These are phyloP conservation scores for Hemicentrotus pulcherrimus DNA, from an alignment of 35 echinoderm and acorn worm species.

Conservation along the genomic window DNA sequence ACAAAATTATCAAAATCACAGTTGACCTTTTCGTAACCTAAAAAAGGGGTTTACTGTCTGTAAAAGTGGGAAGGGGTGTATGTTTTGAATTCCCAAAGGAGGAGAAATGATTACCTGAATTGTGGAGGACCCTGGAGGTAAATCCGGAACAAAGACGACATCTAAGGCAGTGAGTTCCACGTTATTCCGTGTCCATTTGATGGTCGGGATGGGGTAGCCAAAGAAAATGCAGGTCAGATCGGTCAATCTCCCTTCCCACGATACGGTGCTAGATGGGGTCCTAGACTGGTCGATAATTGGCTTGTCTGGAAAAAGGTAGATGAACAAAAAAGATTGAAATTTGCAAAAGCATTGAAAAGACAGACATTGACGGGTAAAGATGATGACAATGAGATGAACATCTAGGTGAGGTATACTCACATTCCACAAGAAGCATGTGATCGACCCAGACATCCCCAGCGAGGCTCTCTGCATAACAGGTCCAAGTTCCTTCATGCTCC, in stretches of 20 bases:
- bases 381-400: no score
- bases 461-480: conserved; percentile 19
- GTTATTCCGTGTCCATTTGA: conserved; percentile 7
- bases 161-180: neutral
- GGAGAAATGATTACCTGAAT: neutral
- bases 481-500: conserved; percentile 9
- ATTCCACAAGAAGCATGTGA: conserved; percentile 9
- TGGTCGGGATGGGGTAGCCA: conserved; percentile 14
- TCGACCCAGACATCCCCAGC: neutral
- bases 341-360: no score
- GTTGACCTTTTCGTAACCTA: no score
- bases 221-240: conserved; percentile 21
- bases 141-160: neutral
- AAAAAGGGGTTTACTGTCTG: no score
- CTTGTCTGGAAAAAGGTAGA: neutral
- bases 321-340: no score
- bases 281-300: conserved; percentile 20
- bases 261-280: neutral
- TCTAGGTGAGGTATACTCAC: neutral
- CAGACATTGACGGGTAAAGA: no score
- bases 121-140: neutral
- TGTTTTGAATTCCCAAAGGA: no score
- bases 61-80: no score
- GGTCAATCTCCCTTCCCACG: conserved; percentile 36
- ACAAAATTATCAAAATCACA: no score